phyloP scores from a whole-genome alignment of 1,140 invertebrate species.

The Aphaenogaster floridana region DNA sequence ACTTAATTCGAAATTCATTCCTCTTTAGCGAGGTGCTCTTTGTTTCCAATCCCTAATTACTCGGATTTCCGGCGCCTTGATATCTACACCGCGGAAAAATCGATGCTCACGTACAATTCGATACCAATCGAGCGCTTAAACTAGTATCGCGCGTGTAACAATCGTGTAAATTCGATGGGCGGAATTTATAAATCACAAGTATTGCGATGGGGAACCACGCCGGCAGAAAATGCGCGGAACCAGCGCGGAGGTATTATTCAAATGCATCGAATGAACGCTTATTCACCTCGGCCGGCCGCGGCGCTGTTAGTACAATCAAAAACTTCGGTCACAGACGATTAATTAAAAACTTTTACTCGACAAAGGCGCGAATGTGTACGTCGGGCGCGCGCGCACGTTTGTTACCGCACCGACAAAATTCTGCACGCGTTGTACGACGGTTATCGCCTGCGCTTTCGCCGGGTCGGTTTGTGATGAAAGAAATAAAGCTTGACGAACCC shows the following conservation, averaged over 20 bases:
- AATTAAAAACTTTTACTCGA: constrained; percentile 59
- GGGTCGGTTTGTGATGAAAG: not conserved
- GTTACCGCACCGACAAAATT: constrained; percentile 19
- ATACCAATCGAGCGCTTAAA: constrained; percentile 25
- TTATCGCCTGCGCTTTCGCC: constrained; percentile 25
- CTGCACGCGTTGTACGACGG: not conserved
- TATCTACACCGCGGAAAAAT: not conserved
- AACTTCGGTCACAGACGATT: constrained; percentile 60
- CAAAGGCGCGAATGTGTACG: constrained; percentile 34
- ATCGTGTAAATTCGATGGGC: constrained; percentile 32
- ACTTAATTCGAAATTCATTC: not conserved
- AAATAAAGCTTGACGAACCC: not conserved
- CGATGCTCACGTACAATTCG: not conserved
- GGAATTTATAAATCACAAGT: constrained; percentile 58
- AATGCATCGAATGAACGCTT: constrained; percentile 54
- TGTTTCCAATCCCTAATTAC: not conserved
- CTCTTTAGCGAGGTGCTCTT: not conserved
- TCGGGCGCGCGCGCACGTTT: not conserved
- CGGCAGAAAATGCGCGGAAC: constrained; percentile 39
- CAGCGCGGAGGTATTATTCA: constrained; percentile 46
- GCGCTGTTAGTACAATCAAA: constrained; percentile 54
- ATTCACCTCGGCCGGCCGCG: constrained; percentile 38
- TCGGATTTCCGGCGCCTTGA: not conserved
- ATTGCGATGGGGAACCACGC: constrained; percentile 33
- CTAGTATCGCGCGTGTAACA: constrained; percentile 1